Base-by-base conservation (phyloP, 2,888 invertebrate species). In the Tyria jacobaeae region DNA sequence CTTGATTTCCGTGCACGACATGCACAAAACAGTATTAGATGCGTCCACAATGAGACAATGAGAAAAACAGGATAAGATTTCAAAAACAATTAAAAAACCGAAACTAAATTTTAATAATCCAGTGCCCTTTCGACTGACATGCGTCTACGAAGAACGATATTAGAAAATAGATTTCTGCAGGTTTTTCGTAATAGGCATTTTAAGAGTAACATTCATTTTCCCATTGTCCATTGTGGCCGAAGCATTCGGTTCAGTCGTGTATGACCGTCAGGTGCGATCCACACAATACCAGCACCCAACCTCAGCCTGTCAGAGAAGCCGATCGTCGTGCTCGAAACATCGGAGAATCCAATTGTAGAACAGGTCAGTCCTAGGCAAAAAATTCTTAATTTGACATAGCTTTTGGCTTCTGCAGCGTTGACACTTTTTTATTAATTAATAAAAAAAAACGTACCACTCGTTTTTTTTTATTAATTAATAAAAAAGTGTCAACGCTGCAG, bases 261-360 rank as follows among this genome's bases (percentile, higher is more conserved):
- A 62, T 89, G 84, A 89, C 87, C 86, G 66, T 70, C 89, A 94
- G 97, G 97, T 75, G 97, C 97, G 2, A 97, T 97, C 83, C 97
- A 97, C 88, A 97, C 97, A 12, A 97, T 97, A 71, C 97, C 97
- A 81, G 97, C 97, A 27, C 97, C 97, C 10, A 97, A 97, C 91
- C 92, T 97, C 55, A 96, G 96, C 72, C 94, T 95, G 9, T 95
- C 95, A 1, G 96, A 96, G 83, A 96, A 95, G 78, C 96, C 96
- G 0, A 94, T 94, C 27, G 88, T 94, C 2, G 93, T 95, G 56
- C 85, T 89, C 17, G 93, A 94, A 17, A 64, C 81, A 0, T 75
- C 85, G 1, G 77, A 74, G 17, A 75, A 64, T 35, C 73, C 80
- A 7, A 70, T 71, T 54, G 74, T 85, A 0, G 87, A 89, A 68